Percentiles rank a stretch among this genome's conserved stretches.
phyloP scores from a whole-genome alignment of 1,140 invertebrate genomes.

The Aricia agestis region DNA sequence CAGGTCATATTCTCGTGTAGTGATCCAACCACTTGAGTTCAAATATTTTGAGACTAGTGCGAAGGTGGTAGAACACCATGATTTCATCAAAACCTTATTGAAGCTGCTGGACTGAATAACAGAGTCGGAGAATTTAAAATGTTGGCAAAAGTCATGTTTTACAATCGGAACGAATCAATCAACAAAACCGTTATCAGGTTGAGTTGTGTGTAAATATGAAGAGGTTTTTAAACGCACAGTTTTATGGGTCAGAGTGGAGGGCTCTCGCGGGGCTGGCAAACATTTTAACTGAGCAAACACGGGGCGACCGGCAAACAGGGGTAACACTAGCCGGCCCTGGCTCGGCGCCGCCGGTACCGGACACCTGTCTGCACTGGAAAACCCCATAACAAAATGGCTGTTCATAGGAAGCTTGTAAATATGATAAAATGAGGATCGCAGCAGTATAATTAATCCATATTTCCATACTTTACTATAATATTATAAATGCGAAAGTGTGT shows the following conservation, averaged over 20 bases:
- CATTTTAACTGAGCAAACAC: slow-evolving; percentile 50
- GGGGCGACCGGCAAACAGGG: slow-evolving; percentile 33
- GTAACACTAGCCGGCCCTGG: slow-evolving; percentile 19
- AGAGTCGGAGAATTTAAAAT: background rate
- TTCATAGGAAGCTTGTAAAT: background rate
- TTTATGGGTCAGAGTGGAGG: slow-evolving; percentile 34
- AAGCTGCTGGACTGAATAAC: background rate
- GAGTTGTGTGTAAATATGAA: slow-evolving; percentile 22
- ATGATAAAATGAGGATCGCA: no score
- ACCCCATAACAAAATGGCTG: background rate
- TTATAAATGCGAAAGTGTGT: no score
- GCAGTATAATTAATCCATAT: no score
- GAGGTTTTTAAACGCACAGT: slow-evolving; percentile 25
- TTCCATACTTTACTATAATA: no score
- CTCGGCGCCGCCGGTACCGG: slow-evolving; percentile 19
- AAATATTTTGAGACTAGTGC: no score
- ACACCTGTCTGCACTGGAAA: slow-evolving; percentile 22
- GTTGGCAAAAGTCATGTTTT: background rate
- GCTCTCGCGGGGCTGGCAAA: slow-evolving; percentile 31
- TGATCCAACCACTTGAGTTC: no score
- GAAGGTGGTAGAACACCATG: no score
- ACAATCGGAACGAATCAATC: background rate
- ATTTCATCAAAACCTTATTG: no score
- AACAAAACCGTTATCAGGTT: background rate
- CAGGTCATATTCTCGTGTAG: no score